Percentiles rank a stretch among this genome's conserved stretches.
Conservation (phyloP, 2,888 invertebrate genomes). For the Pristionchus japonicus region DNA sequence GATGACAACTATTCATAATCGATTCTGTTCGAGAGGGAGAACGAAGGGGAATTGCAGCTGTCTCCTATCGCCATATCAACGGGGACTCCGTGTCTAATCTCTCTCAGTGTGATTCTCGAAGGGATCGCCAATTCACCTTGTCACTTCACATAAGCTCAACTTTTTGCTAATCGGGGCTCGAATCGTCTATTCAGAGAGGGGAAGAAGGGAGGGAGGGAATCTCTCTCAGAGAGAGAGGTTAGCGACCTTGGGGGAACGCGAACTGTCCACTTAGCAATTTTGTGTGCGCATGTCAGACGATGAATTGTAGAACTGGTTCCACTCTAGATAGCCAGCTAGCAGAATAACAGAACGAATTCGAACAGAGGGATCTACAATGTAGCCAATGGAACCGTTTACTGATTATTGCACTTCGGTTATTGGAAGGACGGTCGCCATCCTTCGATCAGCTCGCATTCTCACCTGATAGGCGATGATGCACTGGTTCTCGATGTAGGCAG, state of each 20-base stretch:
- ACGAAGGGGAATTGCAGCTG: neutral
- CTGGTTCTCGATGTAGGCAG: neutral
- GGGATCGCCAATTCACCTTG: neutral
- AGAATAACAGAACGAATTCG: neutral
- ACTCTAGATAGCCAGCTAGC: conserved; percentile 18
- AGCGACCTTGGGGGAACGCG: conserved; percentile 28
- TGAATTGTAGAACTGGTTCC: conserved; percentile 38
- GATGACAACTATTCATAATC: neutral
- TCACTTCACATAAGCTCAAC: neutral
- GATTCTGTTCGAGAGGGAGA: neutral
- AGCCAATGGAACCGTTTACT: too few species aligned
- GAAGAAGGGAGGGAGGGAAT: neutral
- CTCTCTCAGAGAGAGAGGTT: neutral
- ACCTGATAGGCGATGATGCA: conserved; percentile 29
- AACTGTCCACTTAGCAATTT: conserved; percentile 35
- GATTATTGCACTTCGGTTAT: too few species aligned
- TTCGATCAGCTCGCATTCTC: too few species aligned
- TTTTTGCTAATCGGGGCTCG: neutral
- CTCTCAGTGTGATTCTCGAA: neutral
- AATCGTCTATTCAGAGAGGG: neutral
- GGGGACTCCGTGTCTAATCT: neutral
- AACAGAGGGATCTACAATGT: conserved; percentile 14
- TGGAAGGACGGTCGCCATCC: too few species aligned
- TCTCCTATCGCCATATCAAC: neutral
- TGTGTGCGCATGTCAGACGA: conserved; percentile 28